phyloP scores from a whole-genome alignment of 2,797 vertebrate genomes.

The Petrocephalus schoutedeni region DNA sequence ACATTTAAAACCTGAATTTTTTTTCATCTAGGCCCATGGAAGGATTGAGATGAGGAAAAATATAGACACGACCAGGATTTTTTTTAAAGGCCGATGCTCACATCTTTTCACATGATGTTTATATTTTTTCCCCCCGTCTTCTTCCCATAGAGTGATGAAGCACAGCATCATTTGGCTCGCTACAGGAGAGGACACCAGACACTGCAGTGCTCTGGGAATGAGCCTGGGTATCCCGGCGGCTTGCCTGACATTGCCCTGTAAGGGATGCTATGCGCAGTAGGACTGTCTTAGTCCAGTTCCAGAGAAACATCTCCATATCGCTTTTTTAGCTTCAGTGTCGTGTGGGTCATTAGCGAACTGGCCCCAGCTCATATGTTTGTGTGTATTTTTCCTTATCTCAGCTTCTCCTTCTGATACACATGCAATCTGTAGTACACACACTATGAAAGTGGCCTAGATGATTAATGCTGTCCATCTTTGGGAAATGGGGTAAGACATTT shows the following conservation, averaged over 20 bases:
- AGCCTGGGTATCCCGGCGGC: constrained; percentile 21
- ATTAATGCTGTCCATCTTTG: neutral
- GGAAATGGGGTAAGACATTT: neutral
- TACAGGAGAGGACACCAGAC: constrained; percentile 15
- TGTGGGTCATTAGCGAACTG: neutral
- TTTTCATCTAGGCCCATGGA: neutral
- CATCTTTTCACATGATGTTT: constrained; percentile 9
- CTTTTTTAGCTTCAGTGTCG: neutral
- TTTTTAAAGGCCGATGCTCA: constrained; percentile 9
- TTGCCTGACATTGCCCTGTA: neutral
- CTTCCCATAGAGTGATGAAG: constrained; percentile 33
- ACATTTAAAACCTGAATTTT: neutral
- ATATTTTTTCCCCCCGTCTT: constrained; percentile 12
- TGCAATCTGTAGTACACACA: neutral
- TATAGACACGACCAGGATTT: neutral
- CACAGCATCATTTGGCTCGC: constrained; percentile 40
- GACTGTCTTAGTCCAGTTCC: neutral
- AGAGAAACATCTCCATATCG: neutral
- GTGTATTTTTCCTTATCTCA: neutral
- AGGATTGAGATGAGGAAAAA: neutral
- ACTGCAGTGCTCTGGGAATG: neutral
- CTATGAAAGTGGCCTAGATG: neutral
- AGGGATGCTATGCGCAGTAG: neutral
- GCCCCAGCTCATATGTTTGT: neutral
- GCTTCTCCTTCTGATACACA: neutral